Conservation (phyloP, 2,797 vertebrate species). For the Lacerta bilineata region DNA sequence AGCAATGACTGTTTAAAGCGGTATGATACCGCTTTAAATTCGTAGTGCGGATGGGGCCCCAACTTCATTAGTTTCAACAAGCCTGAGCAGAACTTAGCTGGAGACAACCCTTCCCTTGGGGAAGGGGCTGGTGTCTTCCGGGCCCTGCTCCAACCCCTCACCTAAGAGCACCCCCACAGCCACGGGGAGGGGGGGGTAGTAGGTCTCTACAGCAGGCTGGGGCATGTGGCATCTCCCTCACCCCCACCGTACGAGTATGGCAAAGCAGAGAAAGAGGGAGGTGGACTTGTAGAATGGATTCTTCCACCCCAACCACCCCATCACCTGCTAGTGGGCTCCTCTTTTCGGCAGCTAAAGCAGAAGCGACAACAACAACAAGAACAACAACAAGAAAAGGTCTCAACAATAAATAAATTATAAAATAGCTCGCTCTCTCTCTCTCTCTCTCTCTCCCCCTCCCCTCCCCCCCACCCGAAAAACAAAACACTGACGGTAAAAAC, state of each 20-base stretch:
- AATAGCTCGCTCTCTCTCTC: constrained; percentile 30
- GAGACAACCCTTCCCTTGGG: too few relatives aligned
- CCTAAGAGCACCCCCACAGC: not conserved
- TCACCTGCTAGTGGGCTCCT: not conserved
- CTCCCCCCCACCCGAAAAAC: not conserved
- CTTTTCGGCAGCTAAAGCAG: constrained; percentile 42
- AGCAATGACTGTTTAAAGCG: too few relatives aligned
- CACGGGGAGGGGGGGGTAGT: not conserved
- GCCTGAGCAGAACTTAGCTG: too few relatives aligned
- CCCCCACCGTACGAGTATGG: too few relatives aligned
- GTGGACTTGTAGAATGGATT: too few relatives aligned
- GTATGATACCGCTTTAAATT: too few relatives aligned
- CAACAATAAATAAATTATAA: constrained; percentile 78
- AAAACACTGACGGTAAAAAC: constrained; percentile 60
- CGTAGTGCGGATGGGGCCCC: too few relatives aligned
- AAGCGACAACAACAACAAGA: not conserved
- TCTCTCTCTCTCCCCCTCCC: too few relatives aligned
- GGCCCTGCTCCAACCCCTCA: not conserved
- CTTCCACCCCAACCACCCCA: too few relatives aligned
- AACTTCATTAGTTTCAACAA: too few relatives aligned
- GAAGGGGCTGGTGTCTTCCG: not conserved
- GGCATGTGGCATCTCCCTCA: not conserved
- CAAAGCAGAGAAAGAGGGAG: rapidly evolving
- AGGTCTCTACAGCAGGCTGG: not conserved
- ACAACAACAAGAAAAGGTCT: not conserved